Percentiles rank a stretch among this genome's conserved stretches.
These are phyloP conservation scores for Synergus laeviventris DNA, from an alignment of 2,888 invertebrate species.

Conservation along the genomic window DNA sequence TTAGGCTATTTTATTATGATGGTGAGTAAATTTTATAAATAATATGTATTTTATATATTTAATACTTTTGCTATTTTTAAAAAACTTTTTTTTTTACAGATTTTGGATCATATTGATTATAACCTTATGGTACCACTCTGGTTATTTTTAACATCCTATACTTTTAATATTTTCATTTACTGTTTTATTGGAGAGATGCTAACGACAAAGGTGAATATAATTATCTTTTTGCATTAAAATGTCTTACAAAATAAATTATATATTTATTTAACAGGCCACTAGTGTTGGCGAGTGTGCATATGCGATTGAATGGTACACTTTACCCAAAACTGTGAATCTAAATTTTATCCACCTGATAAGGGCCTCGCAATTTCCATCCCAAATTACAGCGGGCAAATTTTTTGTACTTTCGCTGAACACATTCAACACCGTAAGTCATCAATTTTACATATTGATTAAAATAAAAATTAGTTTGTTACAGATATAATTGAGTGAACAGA, in stretches of 20 bases:
- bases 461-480: background rate
- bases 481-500: too few relatives aligned
- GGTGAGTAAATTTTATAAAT: too few relatives aligned
- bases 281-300: slow-evolving; percentile 60
- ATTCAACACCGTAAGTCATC: slow-evolving; percentile 1
- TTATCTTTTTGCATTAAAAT: background rate
- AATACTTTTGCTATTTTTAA: too few relatives aligned
- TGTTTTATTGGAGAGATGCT: slow-evolving; percentile 33
- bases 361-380: background rate
- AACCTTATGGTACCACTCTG: background rate
- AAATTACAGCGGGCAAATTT: slow-evolving; percentile 2
- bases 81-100: background rate
- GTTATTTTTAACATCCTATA: slow-evolving; percentile 26
- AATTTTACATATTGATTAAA: background rate
- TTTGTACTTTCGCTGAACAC: background rate
- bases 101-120: background rate
- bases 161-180: slow-evolving; percentile 37
- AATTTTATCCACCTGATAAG: slow-evolving; percentile 53
- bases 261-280: slow-evolving; percentile 52
- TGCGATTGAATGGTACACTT: slow-evolving; percentile 60
- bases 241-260: background rate
- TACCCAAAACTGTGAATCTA: slow-evolving; percentile 58
- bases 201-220: slow-evolving; percentile 16
- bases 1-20: slow-evolving; percentile 32
- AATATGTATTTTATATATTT: too few relatives aligned